Conservation (phyloP, 2,888 invertebrate species). For the Athetis lepigone region DNA sequence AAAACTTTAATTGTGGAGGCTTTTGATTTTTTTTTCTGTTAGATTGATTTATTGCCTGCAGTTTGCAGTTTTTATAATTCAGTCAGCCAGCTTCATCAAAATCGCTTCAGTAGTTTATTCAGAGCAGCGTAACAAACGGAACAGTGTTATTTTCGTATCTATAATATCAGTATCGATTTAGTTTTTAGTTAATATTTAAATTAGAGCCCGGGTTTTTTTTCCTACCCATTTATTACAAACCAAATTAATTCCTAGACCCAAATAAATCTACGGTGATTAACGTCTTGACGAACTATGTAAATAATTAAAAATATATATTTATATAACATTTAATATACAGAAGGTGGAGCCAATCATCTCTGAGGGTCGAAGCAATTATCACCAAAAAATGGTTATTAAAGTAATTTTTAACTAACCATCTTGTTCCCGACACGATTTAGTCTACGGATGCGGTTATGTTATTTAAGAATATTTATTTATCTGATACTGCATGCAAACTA, state of each 20-base stretch:
- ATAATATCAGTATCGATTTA: too few species aligned
- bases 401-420: slow-evolving; percentile 12
- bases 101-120: too few species aligned
- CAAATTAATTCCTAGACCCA: neutral
- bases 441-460: slow-evolving; percentile 5
- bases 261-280: slow-evolving; percentile 1
- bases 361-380: slow-evolving; percentile 44
- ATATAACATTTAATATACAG: slow-evolving; percentile 25
- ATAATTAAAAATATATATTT: slow-evolving; percentile 12
- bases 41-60: too few species aligned
- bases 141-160: too few species aligned
- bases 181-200: too few species aligned
- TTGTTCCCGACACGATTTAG: slow-evolving; percentile 29
- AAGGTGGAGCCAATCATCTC: slow-evolving; percentile 47
- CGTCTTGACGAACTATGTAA: neutral
- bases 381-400: slow-evolving; percentile 22
- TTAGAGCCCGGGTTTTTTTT: neutral
- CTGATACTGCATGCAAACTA: slow-evolving; percentile 3
- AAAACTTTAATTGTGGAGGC: too few species aligned
- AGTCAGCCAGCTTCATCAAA: too few species aligned
- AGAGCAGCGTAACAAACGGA: too few species aligned
- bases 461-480: slow-evolving; percentile 20
- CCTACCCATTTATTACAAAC: neutral
- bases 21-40: too few species aligned
- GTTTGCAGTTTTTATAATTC: too few species aligned